phyloP scores from a whole-genome alignment of 2,888 invertebrate species.

The Eustalomyia histrio region DNA sequence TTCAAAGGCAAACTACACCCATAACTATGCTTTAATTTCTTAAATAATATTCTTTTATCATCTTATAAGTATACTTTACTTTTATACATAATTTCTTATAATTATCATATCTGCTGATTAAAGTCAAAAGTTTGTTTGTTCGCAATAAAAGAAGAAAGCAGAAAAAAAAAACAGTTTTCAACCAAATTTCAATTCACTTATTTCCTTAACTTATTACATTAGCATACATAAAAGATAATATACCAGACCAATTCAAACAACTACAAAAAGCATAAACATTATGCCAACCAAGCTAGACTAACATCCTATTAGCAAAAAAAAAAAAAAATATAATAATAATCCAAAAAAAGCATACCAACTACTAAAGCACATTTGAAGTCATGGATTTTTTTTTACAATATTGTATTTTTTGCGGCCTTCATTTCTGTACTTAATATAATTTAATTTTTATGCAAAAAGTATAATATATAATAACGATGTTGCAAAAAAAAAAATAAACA shows the following conservation, averaged over 20 bases:
- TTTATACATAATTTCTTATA: conserved; percentile 35
- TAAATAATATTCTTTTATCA: not conserved
- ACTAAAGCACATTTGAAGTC: conserved; percentile 22
- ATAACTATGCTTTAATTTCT: not conserved
- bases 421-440: conserved; percentile 64
- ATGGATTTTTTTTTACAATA: conserved; percentile 34
- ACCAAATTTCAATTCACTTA: conserved; percentile 1
- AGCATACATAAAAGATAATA: conserved; percentile 58
- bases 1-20: no score
- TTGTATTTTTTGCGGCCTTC: conserved; percentile 47
- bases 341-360: conserved; percentile 9
- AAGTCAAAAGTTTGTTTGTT: conserved; percentile 16
- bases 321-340: no score
- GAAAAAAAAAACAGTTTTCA: not conserved
- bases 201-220: conserved; percentile 48
- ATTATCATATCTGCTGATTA: conserved; percentile 61
- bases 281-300: conserved; percentile 16
- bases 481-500: conserved; percentile 22
- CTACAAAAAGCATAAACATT: conserved; percentile 50
- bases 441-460: conserved; percentile 66
- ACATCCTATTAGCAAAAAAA: conserved; percentile 38
- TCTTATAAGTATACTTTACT: conserved; percentile 18
- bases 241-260: conserved; percentile 57
- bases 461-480: conserved; percentile 23
- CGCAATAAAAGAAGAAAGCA: not conserved